Evolutionary conservation across 2,888 invertebrate species (phyloP).

Genomic region (Epistrophella euchroma): DNA sequence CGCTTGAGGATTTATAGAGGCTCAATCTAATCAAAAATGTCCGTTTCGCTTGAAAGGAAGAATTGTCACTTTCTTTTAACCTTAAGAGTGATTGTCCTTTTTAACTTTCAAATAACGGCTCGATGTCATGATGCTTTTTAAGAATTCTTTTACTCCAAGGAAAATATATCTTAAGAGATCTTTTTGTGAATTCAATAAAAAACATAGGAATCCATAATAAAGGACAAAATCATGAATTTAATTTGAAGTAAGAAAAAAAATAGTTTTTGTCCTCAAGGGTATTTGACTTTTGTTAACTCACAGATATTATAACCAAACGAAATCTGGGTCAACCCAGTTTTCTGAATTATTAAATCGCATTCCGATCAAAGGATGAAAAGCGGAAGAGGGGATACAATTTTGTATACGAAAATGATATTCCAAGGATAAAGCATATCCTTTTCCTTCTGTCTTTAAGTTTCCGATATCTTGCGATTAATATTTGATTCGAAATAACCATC

Average conservation of each 20-base stretch:
- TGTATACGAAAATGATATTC: conserved; percentile 6
- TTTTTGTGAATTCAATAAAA: not conserved
- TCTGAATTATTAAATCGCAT: conserved; percentile 24
- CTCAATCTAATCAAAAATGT: conserved; percentile 2
- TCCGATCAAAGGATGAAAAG: not conserved
- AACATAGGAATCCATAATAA: not conserved
- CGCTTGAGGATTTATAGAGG: not conserved
- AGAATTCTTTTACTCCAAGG: not conserved
- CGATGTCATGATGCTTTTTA: not conserved
- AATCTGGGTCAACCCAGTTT: conserved; percentile 13
- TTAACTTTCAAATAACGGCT: not conserved
- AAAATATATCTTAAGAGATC: not conserved
- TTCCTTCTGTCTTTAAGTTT: not conserved
- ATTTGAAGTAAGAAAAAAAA: not conserved
- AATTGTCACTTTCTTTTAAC: not conserved
- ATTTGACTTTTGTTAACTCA: conserved; percentile 12
- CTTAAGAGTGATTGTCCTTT: not conserved
- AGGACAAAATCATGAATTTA: not conserved
- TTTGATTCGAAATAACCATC: conserved; percentile 10
- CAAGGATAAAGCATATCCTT: not conserved
- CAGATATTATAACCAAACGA: not conserved
- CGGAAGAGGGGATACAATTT: not conserved
- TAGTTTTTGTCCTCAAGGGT: not conserved
- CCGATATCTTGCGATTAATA: conserved; percentile 3
- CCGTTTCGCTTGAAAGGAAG: not conserved